Percentiles rank a stretch among this genome's conserved stretches.
These are phyloP conservation scores for Drosophila funebris DNA, from an alignment of 1,140 invertebrate genomes.

Conservation along the genomic window DNA sequence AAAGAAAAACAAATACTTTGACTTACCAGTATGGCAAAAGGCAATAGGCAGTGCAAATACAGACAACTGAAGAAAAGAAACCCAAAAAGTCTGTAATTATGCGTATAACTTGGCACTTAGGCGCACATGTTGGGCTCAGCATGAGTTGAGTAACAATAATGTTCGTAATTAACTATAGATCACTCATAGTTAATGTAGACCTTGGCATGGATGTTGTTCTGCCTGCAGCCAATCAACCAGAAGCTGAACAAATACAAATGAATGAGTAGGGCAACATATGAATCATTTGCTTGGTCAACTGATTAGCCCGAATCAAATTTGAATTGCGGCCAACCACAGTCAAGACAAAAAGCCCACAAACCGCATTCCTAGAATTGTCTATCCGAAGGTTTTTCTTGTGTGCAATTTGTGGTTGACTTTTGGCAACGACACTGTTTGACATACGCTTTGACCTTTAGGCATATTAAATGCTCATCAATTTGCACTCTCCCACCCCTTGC, in stretches of 20 bases:
- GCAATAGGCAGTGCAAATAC: too few species aligned
- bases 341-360: not conserved
- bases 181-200: slow-evolving; percentile 54
- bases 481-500: not conserved
- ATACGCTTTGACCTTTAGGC: not conserved
- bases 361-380: not conserved
- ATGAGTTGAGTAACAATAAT: slow-evolving; percentile 51
- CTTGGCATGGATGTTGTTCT: slow-evolving; percentile 8
- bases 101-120: slow-evolving; percentile 65
- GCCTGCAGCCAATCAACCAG: slow-evolving; percentile 27
- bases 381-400: not conserved
- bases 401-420: not conserved
- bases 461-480: slow-evolving; percentile 18
- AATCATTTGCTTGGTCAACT: slow-evolving; percentile 21
- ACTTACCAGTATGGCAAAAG: slow-evolving; percentile 48
- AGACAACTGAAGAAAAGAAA: slow-evolving; percentile 51
- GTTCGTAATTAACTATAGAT: slow-evolving; percentile 78
- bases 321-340: not conserved
- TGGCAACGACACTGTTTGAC: slow-evolving; percentile 5
- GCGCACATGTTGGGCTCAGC: slow-evolving; percentile 50
- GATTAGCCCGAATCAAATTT: not conserved
- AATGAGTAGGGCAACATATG: not conserved
- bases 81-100: slow-evolving; percentile 33
- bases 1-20: slow-evolving; percentile 52
- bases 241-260: slow-evolving; percentile 26